Percentiles rank a stretch among this genome's conserved stretches.
phyloP scores from a whole-genome alignment of 2,797 vertebrate genomes.

The Protosalanx chinensis region DNA sequence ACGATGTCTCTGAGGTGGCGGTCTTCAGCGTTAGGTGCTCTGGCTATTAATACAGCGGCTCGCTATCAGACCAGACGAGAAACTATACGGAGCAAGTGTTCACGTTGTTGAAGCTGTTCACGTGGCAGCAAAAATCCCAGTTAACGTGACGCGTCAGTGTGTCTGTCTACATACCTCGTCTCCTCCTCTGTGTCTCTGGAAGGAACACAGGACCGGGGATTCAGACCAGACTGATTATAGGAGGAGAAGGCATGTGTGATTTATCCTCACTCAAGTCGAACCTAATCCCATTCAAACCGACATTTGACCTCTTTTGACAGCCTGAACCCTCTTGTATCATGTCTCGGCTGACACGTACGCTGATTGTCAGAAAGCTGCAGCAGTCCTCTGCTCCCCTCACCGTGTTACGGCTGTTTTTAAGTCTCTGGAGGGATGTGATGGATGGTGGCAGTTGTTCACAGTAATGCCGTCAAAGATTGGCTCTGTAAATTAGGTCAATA shows the following conservation, averaged over 20 bases:
- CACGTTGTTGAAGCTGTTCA: no score
- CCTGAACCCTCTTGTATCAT: not conserved
- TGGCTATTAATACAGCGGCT: no score
- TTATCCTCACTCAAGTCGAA: not conserved
- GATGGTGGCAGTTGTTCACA: not conserved
- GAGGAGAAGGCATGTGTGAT: not conserved
- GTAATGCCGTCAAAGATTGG: no score
- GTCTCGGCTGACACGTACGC: not conserved
- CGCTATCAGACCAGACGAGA: no score
- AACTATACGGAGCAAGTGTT: no score
- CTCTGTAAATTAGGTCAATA: slow-evolving; percentile 10
- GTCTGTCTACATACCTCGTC: no score
- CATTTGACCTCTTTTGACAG: not conserved
- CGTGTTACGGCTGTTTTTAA: not conserved
- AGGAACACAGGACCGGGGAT: no score
- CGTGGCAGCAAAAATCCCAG: no score
- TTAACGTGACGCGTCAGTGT: no score
- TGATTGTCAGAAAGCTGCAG: not conserved
- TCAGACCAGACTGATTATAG: not conserved
- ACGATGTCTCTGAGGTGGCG: no score
- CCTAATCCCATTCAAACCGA: not conserved
- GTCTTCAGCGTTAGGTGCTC: no score
- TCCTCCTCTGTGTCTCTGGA: no score
- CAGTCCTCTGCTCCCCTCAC: not conserved
- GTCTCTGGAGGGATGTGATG: not conserved